Evolutionary conservation across 2,113 vertebrate genomes (phyloP), one percentile per base, ranked within the genome.

Genomic region (Megaptera novaeangliae): DNA sequence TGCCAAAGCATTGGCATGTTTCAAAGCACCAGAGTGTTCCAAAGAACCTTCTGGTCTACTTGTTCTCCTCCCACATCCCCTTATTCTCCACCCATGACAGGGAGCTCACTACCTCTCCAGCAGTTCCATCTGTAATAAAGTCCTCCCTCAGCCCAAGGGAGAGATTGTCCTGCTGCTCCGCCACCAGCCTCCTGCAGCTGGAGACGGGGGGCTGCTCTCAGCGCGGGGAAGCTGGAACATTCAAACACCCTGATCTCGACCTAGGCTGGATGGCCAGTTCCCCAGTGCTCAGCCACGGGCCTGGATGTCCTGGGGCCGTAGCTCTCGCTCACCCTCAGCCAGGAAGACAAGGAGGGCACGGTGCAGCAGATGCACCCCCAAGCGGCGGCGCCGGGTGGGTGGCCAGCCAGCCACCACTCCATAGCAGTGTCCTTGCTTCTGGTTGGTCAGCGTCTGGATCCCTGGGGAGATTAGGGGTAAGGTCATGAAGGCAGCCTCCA

Each of bases 301-400:
- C 55, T 98, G 98, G 96, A 99, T 99, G 93, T 99, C 99, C 0
- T 97, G 96, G 0, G 99, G 99, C 20, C 99, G 96, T 61, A 99
- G 99, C 97, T 99, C 99, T 74, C 99, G 96, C 92, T 99, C 99
- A 0, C 99, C 99, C 97, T 99, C 99, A 0, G 99, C 99, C 98
- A 99, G 98, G 94, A 99, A 99, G 98, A 99, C 99, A 88, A 99
- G 98, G 98, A 99, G 99, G 72, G 99, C 99, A 0, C 99, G 95
- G 97, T 99, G 98, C 9, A 99, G 97, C 97, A 99, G 97, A 80
- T 99, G 99, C 25, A 99, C 98, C 0, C 99, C 99, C 34, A 99
- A 97, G 59, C 98, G 97, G 61, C 98, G 98, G 9, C 99, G 99
- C 14, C 97, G 99, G 20, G 93, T 96, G 0, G 80, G n/a, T 0